Percentiles rank a stretch among this genome's conserved stretches.
phyloP scores from a whole-genome alignment of 2,797 vertebrate species.

The Melanogrammus aeglefinus region DNA sequence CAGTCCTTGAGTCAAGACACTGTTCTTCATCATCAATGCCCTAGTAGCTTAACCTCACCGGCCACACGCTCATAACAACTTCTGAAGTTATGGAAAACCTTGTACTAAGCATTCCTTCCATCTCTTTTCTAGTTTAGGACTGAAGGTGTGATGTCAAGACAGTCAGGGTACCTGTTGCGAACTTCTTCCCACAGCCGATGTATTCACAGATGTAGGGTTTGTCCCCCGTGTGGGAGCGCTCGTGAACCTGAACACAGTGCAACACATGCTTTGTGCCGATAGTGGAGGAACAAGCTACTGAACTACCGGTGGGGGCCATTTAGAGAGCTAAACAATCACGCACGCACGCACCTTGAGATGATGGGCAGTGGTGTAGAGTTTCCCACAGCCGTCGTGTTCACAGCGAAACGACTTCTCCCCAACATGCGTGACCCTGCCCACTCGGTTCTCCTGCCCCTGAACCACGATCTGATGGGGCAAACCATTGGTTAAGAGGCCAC shows the following conservation, averaged over 20 bases:
- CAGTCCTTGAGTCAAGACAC: neutral
- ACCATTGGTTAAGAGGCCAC: neutral
- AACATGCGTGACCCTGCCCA: conserved; percentile 82
- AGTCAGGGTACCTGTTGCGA: conserved; percentile 88
- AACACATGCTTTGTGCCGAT: conserved; percentile 19
- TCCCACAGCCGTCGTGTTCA: conserved; percentile 96
- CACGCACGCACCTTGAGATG: conserved; percentile 85
- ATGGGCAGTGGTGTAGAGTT: conserved; percentile 96
- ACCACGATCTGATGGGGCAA: conserved; percentile 84
- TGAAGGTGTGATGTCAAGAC: neutral
- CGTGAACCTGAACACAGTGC: conserved; percentile 84
- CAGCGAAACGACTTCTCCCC: conserved; percentile 97
- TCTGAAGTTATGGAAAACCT: neutral
- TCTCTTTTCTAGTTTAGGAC: neutral
- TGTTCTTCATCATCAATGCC: neutral
- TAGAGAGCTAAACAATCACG: neutral
- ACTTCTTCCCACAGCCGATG: conserved; percentile 92
- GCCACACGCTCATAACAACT: neutral
- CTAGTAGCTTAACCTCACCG: neutral
- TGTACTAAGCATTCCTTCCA: neutral
- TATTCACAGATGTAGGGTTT: conserved; percentile 95
- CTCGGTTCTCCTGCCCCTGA: conserved; percentile 85
- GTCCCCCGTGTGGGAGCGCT: conserved; percentile 96
- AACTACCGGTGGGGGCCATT: neutral
- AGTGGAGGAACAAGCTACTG: neutral